Base-by-base conservation (phyloP, 1,140 invertebrate species). In the Papilio aristodemus region DNA sequence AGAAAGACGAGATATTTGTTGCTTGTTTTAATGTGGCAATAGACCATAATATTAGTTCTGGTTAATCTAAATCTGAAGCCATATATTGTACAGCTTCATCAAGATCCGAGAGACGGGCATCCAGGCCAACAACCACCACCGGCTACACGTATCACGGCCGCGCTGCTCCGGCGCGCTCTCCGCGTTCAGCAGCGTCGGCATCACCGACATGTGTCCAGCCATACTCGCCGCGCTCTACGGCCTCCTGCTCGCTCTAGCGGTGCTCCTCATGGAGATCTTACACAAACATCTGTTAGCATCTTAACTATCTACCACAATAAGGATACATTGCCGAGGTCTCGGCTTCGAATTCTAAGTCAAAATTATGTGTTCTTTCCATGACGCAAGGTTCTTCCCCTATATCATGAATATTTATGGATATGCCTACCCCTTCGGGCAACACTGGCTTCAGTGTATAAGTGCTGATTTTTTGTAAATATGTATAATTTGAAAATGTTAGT, bases 31-130 rank as follows among this genome's bases (percentile, higher is more conserved):
- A 13, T 19, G 11, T 6, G 39, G 8, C 13, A 41, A 41, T 41
- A 4, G 8, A 41, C n/a, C n/a, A 14, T 41, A 4, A 4, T 41
- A 41, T 38, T 38, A 38, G 11, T 38, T 38, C 37, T 38, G 37
- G 8, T 38, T 6, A 10, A 0, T 38, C 37, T 38, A 38, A n/a
- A n/a, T n/a, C n/a, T n/a, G n/a, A n/a, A n/a, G n/a, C n/a, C n/a
- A n/a, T n/a, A n/a, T n/a, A 41, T 17, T 36, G 22, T 69, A 63
- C 70, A 90, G 87, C 46, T 90, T 90, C 67, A 82, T 88, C 36
- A 87, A 83, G 59, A 89, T 95, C 41, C 89, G 90, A 8, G 94
- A 95, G 78, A 91, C 88, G 6, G 94, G 94, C 10, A 75, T 95
- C 4, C 93, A 94, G 68, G 73, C 81, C 4, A 84, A 92, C 70